Evolutionary conservation across 2,113 vertebrate species (phyloP).

Genomic region (Pelusios castaneus): DNA sequence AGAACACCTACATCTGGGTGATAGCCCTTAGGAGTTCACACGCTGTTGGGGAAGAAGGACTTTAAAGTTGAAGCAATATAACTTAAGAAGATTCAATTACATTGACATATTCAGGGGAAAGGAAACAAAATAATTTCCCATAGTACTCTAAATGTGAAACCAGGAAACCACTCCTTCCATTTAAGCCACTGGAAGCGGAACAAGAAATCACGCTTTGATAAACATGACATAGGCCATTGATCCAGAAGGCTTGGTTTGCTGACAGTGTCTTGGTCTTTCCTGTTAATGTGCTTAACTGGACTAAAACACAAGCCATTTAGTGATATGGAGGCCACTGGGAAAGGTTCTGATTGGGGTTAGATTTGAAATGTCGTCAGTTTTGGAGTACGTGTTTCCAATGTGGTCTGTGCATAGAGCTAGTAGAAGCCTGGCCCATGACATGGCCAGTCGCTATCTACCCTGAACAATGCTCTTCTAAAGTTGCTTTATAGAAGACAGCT

Average conservation of each 20-base stretch:
- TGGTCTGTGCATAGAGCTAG: background rate
- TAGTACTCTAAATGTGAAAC: slow-evolving; percentile 12
- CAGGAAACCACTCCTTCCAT: slow-evolving; percentile 7
- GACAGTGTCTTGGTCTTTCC: slow-evolving; percentile 1
- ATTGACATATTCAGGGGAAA: background rate
- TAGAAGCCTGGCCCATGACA: background rate
- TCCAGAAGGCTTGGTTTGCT: background rate
- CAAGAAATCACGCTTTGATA: slow-evolving; percentile 30
- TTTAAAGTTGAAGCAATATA: background rate
- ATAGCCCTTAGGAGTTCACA: background rate
- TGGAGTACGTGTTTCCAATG: background rate
- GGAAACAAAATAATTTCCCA: slow-evolving; percentile 56
- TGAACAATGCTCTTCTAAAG: slow-evolving; percentile 8
- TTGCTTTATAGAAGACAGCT: slow-evolving; percentile 33
- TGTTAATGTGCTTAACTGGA: background rate
- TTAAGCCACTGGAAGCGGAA: background rate
- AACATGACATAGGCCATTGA: slow-evolving; percentile 5
- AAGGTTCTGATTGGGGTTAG: background rate
- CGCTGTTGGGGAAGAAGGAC: slow-evolving; percentile 6
- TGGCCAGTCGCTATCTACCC: background rate
- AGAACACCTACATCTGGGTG: background rate
- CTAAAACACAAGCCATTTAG: background rate
- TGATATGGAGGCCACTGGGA: background rate
- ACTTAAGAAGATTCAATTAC: background rate
- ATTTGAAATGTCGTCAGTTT: background rate